These are phyloP conservation scores for Conus betulinus DNA, from an alignment of 1,140 invertebrate species.

Conservation along the genomic window DNA sequence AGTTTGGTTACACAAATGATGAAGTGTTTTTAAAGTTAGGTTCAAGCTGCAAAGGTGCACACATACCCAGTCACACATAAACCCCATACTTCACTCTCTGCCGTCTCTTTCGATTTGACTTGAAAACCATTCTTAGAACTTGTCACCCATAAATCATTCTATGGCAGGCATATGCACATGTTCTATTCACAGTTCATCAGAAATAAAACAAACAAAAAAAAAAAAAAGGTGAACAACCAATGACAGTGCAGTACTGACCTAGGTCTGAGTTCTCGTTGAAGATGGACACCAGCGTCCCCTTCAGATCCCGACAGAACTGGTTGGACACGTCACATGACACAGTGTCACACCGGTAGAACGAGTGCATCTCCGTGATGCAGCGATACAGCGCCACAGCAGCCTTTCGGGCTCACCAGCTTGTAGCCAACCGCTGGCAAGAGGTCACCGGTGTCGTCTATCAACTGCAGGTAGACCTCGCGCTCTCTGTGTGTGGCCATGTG, in stretches of 20 bases:
- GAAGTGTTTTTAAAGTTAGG: too few relatives aligned
- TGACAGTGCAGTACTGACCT: constrained; percentile 69
- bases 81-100: too few relatives aligned
- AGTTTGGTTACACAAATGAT: too few relatives aligned
- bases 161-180: neutral
- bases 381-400: constrained; percentile 88
- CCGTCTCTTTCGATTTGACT: too few relatives aligned
- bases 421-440: constrained; percentile 82
- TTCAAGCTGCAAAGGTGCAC: too few relatives aligned
- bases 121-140: too few relatives aligned
- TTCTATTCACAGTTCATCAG: neutral
- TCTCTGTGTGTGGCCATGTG: constrained; percentile 86
- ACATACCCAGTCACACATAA: too few relatives aligned
- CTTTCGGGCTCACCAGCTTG: constrained; percentile 86
- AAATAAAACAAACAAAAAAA: too few relatives aligned
- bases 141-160: too few relatives aligned
- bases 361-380: constrained; percentile 92
- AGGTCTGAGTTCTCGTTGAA: constrained; percentile 92
- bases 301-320: constrained; percentile 91
- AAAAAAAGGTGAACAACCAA: too few relatives aligned
- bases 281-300: constrained; percentile 90
- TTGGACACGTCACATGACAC: constrained; percentile 90
- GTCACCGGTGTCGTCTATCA: constrained; percentile 80
- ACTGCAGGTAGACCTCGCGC: constrained; percentile 84
- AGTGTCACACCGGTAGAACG: constrained; percentile 93